Evolutionary conservation across 2,888 invertebrate genomes (phyloP), one percentile per base, ranked within the genome.

Genomic region (Dicyrtomina minuta): DNA sequence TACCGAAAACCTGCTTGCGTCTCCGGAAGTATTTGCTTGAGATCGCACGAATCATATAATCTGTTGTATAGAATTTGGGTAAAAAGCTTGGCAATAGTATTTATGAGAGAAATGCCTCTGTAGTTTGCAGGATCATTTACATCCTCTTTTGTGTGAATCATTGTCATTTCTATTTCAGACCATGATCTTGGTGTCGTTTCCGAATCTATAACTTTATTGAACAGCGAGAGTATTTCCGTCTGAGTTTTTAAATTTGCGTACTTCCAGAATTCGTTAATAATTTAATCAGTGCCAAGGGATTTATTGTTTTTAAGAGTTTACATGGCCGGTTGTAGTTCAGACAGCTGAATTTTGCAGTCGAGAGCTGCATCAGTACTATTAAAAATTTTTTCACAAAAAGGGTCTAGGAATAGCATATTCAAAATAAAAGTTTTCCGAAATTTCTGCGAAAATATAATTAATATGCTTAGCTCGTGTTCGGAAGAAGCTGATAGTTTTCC

Each of bases 1-100:
- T 49, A 17, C 20, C 49, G 13, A 22, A 62, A 62, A 12, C 62
- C 62, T 15, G 46, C 62, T 62, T 62, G 62, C 15, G 44, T 12
- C 49, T 62, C 62, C 4, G 62, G 49, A 10, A 62, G 10, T 13
- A 46, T 62, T 5, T 49, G 17, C 12, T 56, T 24, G 13, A 22
- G 17, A 26, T 56, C 27, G 15, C 13, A 24, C 56, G 22, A 56
- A 6, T 6, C n/a, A 12, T 13, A 8, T 26, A 56, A 6, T 22
- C 56, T 56, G 5, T 27, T 56, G 24, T 22, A 26, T 5, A 56
- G 56, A 6, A 56, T 22, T 13, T 5, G n/a, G 24, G 56, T 56
- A 27, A 56, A 56, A 6, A 56, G 13, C 17, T 56, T 56, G 13
- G 27, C 13, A 27, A 56, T 6, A 24, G 12, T 56, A 27, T 56